Conservation (phyloP, 2,113 vertebrate species). For the Paramisgurnus dabryanus region DNA sequence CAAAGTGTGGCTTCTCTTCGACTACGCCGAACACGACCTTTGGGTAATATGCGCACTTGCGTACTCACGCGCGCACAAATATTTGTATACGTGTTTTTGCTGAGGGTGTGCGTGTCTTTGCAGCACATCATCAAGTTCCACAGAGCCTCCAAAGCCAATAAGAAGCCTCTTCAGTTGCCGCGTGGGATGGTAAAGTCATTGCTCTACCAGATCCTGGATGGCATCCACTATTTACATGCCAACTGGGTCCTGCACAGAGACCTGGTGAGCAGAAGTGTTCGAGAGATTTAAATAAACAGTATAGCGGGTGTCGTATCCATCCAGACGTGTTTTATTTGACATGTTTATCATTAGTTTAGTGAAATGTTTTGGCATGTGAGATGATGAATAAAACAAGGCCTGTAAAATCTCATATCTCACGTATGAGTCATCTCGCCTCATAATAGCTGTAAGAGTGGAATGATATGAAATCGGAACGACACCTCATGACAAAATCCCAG, state of each 20-base stretch:
- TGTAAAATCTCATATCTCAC: neutral
- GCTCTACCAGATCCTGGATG: slow-evolving; percentile 98
- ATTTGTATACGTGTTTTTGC: neutral
- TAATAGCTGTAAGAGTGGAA: neutral
- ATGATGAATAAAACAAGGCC: slow-evolving; percentile 11
- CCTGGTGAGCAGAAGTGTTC: slow-evolving; percentile 84
- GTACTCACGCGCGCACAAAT: slow-evolving; percentile 6
- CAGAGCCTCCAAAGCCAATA: slow-evolving; percentile 99
- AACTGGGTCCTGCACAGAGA: slow-evolving; percentile 99
- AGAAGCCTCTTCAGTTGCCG: slow-evolving; percentile 98
- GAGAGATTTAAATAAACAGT: neutral
- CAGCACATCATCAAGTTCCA: slow-evolving; percentile 99
- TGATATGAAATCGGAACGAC: neutral
- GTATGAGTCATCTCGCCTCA: neutral
- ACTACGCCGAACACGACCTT: slow-evolving; percentile 98
- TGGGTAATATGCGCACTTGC: slow-evolving; percentile 82
- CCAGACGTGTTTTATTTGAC: neutral
- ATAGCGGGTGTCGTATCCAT: neutral
- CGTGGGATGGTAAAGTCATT: slow-evolving; percentile 99
- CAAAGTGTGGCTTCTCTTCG: slow-evolving; percentile 99
- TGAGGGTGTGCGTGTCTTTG: slow-evolving; percentile 62
- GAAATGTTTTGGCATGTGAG: slow-evolving; percentile 34
- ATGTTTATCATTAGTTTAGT: slow-evolving; percentile 15
- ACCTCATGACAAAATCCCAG: neutral
- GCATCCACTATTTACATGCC: slow-evolving; percentile 99